Evolutionary conservation across 2,888 invertebrate species (phyloP), one percentile per base, ranked within the genome.

Genomic region (Agapostemon virescens): DNA sequence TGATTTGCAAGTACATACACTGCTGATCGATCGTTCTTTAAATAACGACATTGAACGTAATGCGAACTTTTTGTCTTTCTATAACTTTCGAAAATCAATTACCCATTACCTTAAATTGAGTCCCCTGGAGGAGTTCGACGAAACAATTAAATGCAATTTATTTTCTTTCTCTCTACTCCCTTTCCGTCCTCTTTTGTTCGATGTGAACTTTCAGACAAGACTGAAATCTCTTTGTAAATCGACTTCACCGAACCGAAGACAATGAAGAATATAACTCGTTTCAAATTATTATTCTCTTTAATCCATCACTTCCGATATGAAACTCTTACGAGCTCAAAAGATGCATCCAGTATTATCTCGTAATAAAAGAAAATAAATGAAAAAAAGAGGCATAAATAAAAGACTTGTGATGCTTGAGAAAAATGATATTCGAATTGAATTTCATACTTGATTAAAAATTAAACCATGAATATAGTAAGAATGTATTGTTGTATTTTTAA

Each of bases 91-190:
- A 63, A 63, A 63, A 63, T 63, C 36, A 63, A 63, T 63, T 63
- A 36, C 13, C n/a, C 20, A 63, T 63, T 63, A 36, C 11, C 1
- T 36, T 36, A 11, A 63, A 36, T 36, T 13, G 63, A 63, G 33
- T 20, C 36, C n/a, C 20, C 36, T 11, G 36, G 36, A 63, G 36
- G n/a, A 33, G 36, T 36, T 63, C 33, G 36, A n/a, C 13, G 20
- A 63, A 63, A 63, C 63, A 63, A 63, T 63, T 63, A 36, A 63
- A 63, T n/a, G 63, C 11, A 63, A 63, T 63, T 63, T 63, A 63
- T n/a, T 20, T 33, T 61, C 58, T 20, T 61, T 17, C 61, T 61
- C 63, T n/a, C n/a, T 1, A 11, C 13, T n/a, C 58, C 4, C 20
- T 36, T 36, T 63, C 33, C 36, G 7, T 36, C 11, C 11, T 1